Evolutionary conservation across 1,140 invertebrate species (phyloP).

Genomic region (Dinoponera quadriceps): DNA sequence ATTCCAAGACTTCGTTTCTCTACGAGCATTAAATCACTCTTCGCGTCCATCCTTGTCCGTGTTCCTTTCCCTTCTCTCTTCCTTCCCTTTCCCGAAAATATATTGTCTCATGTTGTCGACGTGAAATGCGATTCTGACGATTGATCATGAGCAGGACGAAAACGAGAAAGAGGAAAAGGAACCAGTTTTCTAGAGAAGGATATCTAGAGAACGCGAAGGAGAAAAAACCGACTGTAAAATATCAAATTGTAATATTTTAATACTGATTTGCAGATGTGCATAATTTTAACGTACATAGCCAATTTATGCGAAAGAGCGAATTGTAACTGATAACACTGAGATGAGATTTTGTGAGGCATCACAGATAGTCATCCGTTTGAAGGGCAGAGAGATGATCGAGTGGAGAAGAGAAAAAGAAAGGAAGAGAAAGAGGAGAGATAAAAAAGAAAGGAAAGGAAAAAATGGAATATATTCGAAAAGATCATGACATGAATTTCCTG

Average conservation of each 20-base stretch:
- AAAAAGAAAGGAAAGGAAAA: conserved; percentile 71
- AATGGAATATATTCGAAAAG: conserved; percentile 55
- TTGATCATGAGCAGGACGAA: conserved; percentile 69
- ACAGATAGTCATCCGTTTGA: conserved; percentile 75
- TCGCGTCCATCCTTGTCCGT: conserved; percentile 73
- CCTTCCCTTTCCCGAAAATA: background rate
- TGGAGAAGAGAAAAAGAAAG: conserved; percentile 75
- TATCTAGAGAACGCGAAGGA: conserved; percentile 78
- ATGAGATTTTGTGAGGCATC: conserved; percentile 34
- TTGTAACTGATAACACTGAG: conserved; percentile 80
- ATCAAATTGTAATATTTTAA: conserved; percentile 86
- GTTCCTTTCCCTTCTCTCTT: conserved; percentile 11
- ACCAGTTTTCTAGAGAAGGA: conserved; percentile 79
- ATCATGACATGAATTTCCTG: conserved; percentile 83
- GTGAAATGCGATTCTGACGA: conserved; percentile 72
- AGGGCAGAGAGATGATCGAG: conserved; percentile 76
- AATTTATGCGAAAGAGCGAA: conserved; percentile 79
- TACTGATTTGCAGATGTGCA: conserved; percentile 86
- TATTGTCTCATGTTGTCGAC: conserved; percentile 74
- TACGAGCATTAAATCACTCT: conserved; percentile 68
- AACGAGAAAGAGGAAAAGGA: conserved; percentile 54
- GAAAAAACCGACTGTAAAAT: conserved; percentile 81
- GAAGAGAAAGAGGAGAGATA: conserved; percentile 65
- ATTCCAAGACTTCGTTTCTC: conserved; percentile 60
- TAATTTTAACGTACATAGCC: conserved; percentile 83